Evolutionary conservation across 2,888 invertebrate species (phyloP), one percentile per base, ranked within the genome.

Genomic region (Diplazon laetatorius): DNA sequence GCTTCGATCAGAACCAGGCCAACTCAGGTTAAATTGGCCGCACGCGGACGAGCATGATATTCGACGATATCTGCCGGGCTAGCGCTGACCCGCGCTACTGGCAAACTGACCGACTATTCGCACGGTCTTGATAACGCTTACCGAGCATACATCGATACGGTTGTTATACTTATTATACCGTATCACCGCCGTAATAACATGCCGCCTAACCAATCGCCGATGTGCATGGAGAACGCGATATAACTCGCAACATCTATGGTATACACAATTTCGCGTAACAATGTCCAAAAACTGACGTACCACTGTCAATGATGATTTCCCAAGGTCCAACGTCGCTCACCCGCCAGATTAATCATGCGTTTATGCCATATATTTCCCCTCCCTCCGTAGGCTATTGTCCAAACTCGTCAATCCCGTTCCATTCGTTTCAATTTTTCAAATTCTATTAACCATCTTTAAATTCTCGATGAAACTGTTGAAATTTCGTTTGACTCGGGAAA

Each of bases 21-120:
- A n/a, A 70, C 71, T 78, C 78, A 50, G 73, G 72, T 80, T 35
- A 65, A 74, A 76, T 70, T 63, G 48, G 73, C 39, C 66, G 72
- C 16, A 30, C 12, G n/a, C 12, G 50, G 50, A 25, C 25, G 25
- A 63, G 42, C 59, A 74, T 71, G 68, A 65, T 69, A 35, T 12
- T n/a, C 71, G 62, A 20, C n/a, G n/a, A n/a, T n/a, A n/a, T n/a
- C n/a, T n/a, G n/a, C n/a, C n/a, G n/a, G n/a, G n/a, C n/a, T n/a
- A 52, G 16, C 55, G 18, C 46, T 68, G 70, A 78, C 48, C 65
- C 70, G 48, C 46, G 62, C 65, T 46, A 78, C 78, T 74, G 73
- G 39, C 39, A 39, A 48, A 16, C 66, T 46, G 70, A 63, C 59
- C 60, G 70, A 39, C 46, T 22, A 44, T 25, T 25, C 39, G 50